Base-by-base conservation (phyloP, 1,140 invertebrate species). In the Neuroterus valhalla region DNA sequence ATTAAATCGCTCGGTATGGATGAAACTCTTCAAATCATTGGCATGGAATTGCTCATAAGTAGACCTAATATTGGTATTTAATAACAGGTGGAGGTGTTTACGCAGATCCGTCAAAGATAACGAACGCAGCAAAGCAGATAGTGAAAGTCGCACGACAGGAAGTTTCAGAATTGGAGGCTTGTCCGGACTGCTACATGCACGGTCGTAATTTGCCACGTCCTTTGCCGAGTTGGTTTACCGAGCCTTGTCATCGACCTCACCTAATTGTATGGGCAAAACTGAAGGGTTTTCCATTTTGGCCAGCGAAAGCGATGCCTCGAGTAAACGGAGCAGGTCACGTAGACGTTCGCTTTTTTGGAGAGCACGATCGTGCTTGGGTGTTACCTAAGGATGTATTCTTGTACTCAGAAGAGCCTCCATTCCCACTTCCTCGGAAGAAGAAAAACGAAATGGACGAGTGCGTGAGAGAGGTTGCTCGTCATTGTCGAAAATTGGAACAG, bases 241-340 rank as follows among this genome's bases (percentile, higher is more conserved):
- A 97, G 86, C 95, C 96, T 2, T 99, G 97, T 90, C 93, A 95
- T 81, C 92, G 93, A 52, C 97, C 97, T 2, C 97, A 98, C 90
- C 90, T 96, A 1, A 87, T 98, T 23, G 93, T 98, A 0, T 98
- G 96, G 96, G 97, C 97, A 0, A 97, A 97, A 85, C 89, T 98
- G 0, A 98, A 98, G 91, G 97, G 97, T 15, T 98, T 97, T 84
- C 97, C 97, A 2, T 97, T 95, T 89, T 98, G 97, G 97, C 97
- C 97, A 0, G 96, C 96, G 0, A 98, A 98, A 91, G 96, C 94
- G 0, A 95, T 98, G 93, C 92, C 94, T 6, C 91, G 94, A 31
- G 88, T 92, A 14, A 95, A 94, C 79, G 90, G 92, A 38, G 91
- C 93, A 68, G 93, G 94, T 0, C 90, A 93, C 70, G 95, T 98